phyloP scores from a whole-genome alignment of 2,113 vertebrate species.

The Echinops telfairi region DNA sequence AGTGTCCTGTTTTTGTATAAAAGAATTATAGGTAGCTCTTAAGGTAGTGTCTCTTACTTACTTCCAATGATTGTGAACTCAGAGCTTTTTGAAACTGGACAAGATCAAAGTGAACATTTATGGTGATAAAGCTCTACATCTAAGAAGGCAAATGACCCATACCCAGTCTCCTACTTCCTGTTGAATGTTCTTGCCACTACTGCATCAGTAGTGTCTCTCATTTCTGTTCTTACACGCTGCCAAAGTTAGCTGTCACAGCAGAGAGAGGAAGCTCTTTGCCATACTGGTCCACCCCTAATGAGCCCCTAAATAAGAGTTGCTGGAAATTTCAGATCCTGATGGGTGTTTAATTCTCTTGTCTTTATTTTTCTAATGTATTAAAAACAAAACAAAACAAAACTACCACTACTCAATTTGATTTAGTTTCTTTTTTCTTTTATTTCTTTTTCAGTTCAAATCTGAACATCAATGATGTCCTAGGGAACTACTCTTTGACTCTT shows the following conservation, averaged over 20 bases:
- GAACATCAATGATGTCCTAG: slow-evolving; percentile 99
- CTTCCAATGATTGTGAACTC: neutral
- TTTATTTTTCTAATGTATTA: slow-evolving; percentile 34
- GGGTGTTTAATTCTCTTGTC: neutral
- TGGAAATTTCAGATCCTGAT: neutral
- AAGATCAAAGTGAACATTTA: neutral
- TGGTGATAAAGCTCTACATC: neutral
- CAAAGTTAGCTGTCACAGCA: neutral
- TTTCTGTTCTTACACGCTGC: no score
- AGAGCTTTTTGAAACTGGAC: neutral
- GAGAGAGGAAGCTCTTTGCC: neutral
- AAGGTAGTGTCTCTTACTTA: neutral
- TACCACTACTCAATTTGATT: neutral
- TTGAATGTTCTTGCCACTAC: neutral
- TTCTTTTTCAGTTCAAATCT: slow-evolving; percentile 94
- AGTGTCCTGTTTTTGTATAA: neutral
- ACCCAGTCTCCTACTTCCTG: neutral
- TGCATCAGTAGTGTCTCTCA: neutral
- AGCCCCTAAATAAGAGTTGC: neutral
- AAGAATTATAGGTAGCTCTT: neutral
- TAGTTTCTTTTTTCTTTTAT: neutral
- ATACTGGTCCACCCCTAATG: accelerated
- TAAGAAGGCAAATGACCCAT: neutral
- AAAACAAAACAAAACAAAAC: slow-evolving; percentile 2
- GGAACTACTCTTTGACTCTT: slow-evolving; percentile 97